Conservation (phyloP, 2,888 invertebrate species). For the Synergus umbraculus region DNA sequence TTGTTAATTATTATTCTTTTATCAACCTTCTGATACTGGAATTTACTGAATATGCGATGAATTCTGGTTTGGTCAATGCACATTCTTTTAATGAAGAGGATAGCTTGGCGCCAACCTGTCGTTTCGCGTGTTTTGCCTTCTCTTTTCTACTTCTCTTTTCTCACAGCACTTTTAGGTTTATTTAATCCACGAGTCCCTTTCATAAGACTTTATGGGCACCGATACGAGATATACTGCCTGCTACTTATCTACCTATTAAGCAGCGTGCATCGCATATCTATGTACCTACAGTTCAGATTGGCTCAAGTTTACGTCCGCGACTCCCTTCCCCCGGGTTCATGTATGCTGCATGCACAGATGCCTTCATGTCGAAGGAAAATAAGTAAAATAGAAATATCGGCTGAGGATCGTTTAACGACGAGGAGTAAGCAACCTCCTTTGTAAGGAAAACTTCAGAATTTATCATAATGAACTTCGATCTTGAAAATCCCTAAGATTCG, state of each 20-base stretch:
- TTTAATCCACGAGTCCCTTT: constrained; percentile 2
- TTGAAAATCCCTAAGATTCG: background rate
- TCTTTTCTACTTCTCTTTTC: constrained; percentile 40
- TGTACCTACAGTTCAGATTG: constrained; percentile 40
- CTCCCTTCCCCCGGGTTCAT: background rate
- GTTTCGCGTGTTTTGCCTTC: constrained; percentile 9
- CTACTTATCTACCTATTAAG: constrained; percentile 42
- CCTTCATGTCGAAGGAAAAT: background rate
- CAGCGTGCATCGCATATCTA: constrained; percentile 44
- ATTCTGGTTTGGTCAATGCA: constrained; percentile 14
- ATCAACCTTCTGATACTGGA: background rate
- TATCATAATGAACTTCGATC: background rate
- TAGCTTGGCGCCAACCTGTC: constrained; percentile 23
- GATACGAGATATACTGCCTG: constrained; percentile 44
- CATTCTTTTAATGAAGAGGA: constrained; percentile 20
- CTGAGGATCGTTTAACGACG: constrained; percentile 50
- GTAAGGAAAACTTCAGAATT: background rate
- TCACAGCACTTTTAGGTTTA: constrained; percentile 40
- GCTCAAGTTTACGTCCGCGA: constrained; percentile 30
- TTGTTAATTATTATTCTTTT: background rate
- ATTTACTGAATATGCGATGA: background rate
- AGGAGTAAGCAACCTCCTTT: background rate
- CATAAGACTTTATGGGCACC: constrained; percentile 43
- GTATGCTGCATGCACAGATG: background rate
- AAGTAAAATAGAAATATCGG: background rate